A percentile compares a stretch with the other conserved stretches of the same genome.
Evolutionary conservation across 2,113 vertebrate genomes (phyloP).

Genomic region (Lampris incognitus): DNA sequence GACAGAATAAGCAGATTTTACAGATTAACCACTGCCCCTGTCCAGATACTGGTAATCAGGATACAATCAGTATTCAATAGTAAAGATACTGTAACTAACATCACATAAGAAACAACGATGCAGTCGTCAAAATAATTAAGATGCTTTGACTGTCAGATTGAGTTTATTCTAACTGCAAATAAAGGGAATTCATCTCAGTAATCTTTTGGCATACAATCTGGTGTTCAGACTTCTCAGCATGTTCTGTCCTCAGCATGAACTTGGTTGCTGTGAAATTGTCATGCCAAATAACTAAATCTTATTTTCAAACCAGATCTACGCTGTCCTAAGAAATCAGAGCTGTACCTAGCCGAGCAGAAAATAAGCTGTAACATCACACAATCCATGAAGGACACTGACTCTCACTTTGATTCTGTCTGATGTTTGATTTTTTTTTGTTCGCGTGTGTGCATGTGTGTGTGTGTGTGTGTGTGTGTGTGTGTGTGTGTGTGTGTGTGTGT

Average conservation of each 20-base stretch:
- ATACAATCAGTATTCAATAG: too few relatives aligned
- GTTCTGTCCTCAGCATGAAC: conserved; percentile 45
- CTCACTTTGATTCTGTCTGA: conserved; percentile 61
- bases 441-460: conserved; percentile 24
- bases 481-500: neutral
- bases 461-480: conserved; percentile 13
- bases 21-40: too few relatives aligned
- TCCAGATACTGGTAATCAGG: too few relatives aligned
- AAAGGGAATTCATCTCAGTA: conserved; percentile 18
- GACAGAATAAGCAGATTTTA: too few relatives aligned
- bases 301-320: conserved; percentile 59
- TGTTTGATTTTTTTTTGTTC: conserved; percentile 53
- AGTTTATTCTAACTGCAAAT: neutral
- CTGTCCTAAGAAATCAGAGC: conserved; percentile 60
- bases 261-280: conserved; percentile 63
- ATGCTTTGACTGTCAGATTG: neutral
- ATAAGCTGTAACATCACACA: conserved; percentile 64
- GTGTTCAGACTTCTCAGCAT: conserved; percentile 11
- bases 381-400: conserved; percentile 63
- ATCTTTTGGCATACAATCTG: conserved; percentile 18
- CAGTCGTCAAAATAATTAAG: neutral
- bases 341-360: conserved; percentile 58
- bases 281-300: conserved; percentile 57
- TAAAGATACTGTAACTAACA: too few relatives aligned
- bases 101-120: too few relatives aligned